Percentiles rank a stretch among this genome's conserved stretches.
These are phyloP conservation scores for Strigamia transsilvanica DNA, from an alignment of 2,888 invertebrate species.

Conservation along the genomic window DNA sequence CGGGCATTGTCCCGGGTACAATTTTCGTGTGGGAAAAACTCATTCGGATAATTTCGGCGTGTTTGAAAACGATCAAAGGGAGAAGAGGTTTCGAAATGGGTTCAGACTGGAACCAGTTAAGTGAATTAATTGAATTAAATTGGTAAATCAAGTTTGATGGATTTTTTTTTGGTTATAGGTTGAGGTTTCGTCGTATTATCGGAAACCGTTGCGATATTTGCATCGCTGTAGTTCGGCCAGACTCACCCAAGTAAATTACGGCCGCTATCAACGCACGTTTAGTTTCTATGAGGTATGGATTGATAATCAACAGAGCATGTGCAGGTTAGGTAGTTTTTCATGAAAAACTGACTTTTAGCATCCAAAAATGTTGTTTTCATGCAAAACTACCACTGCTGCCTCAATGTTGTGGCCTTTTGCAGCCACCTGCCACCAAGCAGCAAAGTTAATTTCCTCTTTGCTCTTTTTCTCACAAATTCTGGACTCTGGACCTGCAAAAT, in stretches of 20 bases:
- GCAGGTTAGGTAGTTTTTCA: too few relatives aligned
- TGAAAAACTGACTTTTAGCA: too few relatives aligned
- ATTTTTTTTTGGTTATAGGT: neutral
- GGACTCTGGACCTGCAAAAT: too few relatives aligned
- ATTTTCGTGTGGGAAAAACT: neutral
- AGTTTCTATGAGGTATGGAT: neutral
- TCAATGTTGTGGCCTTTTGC: too few relatives aligned
- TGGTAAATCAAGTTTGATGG: neutral
- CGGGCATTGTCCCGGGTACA: neutral
- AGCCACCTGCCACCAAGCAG: too few relatives aligned
- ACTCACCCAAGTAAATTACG: neutral
- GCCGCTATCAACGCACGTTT: neutral
- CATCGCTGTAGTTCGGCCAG: neutral
- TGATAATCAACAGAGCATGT: too few relatives aligned
- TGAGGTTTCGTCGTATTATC: neutral
- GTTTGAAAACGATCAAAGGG: neutral
- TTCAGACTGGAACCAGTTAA: neutral
- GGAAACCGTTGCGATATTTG: neutral
- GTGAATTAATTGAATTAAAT: neutral
- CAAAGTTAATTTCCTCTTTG: too few relatives aligned
- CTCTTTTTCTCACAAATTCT: too few relatives aligned
- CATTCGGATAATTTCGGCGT: neutral
- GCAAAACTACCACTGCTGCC: too few relatives aligned
- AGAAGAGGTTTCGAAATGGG: neutral
- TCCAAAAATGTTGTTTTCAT: too few relatives aligned